Evolutionary conservation across 1,140 invertebrate genomes (phyloP).

Genomic region (Drosophila lini): DNA sequence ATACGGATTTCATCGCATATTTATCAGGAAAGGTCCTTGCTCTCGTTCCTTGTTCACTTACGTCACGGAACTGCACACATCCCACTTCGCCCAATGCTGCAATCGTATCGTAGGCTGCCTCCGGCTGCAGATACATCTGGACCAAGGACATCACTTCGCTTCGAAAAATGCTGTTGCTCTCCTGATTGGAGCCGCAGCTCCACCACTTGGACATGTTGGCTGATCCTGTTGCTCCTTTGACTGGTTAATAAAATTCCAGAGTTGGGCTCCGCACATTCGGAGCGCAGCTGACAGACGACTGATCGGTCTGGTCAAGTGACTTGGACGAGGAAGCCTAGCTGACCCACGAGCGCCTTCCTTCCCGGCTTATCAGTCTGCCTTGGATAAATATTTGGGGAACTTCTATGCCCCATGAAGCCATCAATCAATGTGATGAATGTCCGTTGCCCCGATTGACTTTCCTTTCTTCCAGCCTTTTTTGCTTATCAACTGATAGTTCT

Average conservation of each 20-base stretch:
- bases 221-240: slow-evolving; percentile 19
- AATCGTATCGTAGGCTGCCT: slow-evolving; percentile 95
- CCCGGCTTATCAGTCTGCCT: slow-evolving; percentile 60
- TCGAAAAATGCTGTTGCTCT: slow-evolving; percentile 91
- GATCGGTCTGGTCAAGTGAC: slow-evolving; percentile 73
- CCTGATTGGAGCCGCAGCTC: slow-evolving; percentile 39
- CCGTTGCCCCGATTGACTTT: background rate
- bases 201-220: slow-evolving; percentile 45
- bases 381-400: slow-evolving; percentile 60
- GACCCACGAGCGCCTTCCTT: slow-evolving; percentile 36
- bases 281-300: slow-evolving; percentile 60
- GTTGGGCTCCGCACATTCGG: slow-evolving; percentile 22
- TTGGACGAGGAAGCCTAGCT: slow-evolving; percentile 38
- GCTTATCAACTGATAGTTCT: slow-evolving; percentile 47
- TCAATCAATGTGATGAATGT: slow-evolving; percentile 67
- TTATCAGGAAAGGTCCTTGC: too few relatives aligned
- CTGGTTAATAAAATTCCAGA: slow-evolving; percentile 10
- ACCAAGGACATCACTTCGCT: slow-evolving; percentile 94
- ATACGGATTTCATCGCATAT: background rate
- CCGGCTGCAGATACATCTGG: slow-evolving; percentile 95
- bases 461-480: background rate
- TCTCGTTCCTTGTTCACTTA: slow-evolving; percentile 70
- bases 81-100: slow-evolving; percentile 94
- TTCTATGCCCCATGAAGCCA: slow-evolving; percentile 37
- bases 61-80: slow-evolving; percentile 95